These are phyloP conservation scores for Darevskia nairensis DNA, from an alignment of 2,797 vertebrate genomes.

Conservation along the genomic window DNA sequence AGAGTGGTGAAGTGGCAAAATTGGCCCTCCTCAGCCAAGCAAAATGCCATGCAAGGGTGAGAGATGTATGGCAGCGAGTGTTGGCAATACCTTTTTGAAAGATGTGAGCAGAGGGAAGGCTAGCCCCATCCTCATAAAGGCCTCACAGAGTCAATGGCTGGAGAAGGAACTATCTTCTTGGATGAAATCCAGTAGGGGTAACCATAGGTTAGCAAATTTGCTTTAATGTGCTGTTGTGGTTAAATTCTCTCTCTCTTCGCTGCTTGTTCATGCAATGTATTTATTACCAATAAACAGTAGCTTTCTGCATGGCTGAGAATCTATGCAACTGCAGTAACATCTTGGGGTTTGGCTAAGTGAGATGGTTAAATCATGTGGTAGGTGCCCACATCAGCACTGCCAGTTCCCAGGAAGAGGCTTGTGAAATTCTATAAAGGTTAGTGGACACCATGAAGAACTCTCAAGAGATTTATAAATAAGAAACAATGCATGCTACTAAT, in stretches of 20 bases:
- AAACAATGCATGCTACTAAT: neutral
- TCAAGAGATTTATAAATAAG: neutral
- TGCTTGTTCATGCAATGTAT: neutral
- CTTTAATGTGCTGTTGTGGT: neutral
- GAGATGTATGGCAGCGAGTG: neutral
- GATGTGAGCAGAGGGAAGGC: neutral
- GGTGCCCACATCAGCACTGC: too few species aligned
- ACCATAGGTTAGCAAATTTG: neutral
- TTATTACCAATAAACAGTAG: neutral
- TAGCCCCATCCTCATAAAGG: neutral
- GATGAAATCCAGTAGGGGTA: neutral
- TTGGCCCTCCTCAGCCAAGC: too few species aligned
- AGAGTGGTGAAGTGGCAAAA: neutral
- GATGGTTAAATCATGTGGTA: neutral
- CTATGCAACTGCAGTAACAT: neutral
- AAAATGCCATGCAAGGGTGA: too few species aligned
- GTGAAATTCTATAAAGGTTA: neutral
- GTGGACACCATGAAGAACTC: neutral
- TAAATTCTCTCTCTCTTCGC: neutral
- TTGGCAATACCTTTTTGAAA: neutral
- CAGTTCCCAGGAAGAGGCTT: neutral
- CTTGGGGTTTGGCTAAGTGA: neutral
- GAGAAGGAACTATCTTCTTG: neutral
- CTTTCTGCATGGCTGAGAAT: neutral
- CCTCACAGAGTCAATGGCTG: neutral